A percentile compares a stretch with the other conserved stretches of the same genome.
These are phyloP conservation scores for Embiotoca jacksoni DNA, from an alignment of 2,113 vertebrate species.

Conservation along the genomic window DNA sequence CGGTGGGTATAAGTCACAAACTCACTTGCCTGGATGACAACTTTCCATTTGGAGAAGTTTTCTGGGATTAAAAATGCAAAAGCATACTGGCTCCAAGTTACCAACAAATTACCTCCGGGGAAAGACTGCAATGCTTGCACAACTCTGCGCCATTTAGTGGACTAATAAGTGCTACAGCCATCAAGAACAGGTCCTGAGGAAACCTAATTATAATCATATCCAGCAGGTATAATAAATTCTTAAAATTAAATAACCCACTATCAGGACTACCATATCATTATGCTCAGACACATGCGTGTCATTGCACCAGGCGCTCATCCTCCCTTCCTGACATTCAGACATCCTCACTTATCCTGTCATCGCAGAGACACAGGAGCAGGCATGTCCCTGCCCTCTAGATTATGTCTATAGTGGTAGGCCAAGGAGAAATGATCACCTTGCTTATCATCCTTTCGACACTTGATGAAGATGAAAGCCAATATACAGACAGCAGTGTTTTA, in stretches of 20 bases:
- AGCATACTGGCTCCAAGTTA: conserved; percentile 17
- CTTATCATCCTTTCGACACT: conserved; percentile 58
- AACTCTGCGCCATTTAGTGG: neutral
- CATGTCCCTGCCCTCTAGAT: conserved; percentile 62
- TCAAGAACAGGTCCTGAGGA: neutral
- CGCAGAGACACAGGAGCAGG: conserved; percentile 40
- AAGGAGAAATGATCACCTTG: conserved; percentile 59
- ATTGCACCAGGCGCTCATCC: conserved; percentile 43
- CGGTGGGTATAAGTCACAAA: conserved; percentile 35
- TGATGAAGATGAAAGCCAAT: conserved; percentile 46
- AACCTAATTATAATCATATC: conserved; percentile 2
- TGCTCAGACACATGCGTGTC: conserved; percentile 24
- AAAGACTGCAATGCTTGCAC: conserved; percentile 7
- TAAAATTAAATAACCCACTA: conserved; percentile 19
- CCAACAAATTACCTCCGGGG: conserved; percentile 42
- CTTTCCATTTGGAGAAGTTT: conserved; percentile 38
- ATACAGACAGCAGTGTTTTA: neutral
- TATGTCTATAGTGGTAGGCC: conserved; percentile 37
- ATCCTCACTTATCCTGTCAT: conserved; percentile 69
- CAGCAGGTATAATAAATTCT: conserved; percentile 23
- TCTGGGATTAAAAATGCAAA: conserved; percentile 41
- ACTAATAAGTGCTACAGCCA: neutral
- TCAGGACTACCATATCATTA: conserved; percentile 15
- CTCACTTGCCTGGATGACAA: conserved; percentile 37
- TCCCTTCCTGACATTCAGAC: conserved; percentile 55